Percentiles rank a stretch among this genome's conserved stretches.
Evolutionary conservation across 1,140 invertebrate genomes (phyloP).

Genomic region (Venustaconcha ellipsiformis): DNA sequence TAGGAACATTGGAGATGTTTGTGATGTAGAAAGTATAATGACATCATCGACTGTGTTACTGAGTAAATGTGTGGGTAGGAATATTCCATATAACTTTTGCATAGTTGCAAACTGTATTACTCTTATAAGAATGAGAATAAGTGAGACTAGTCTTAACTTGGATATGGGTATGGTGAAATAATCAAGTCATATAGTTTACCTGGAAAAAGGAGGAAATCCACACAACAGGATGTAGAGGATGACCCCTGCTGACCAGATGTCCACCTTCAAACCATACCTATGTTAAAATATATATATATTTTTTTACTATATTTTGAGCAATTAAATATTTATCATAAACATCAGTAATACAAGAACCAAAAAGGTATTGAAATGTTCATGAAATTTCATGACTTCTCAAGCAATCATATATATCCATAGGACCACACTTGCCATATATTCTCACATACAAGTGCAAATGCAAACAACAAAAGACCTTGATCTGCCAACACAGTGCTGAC

Average conservation of each 20-base stretch:
- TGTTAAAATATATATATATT: constrained; percentile 15
- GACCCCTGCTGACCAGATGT: constrained; percentile 97
- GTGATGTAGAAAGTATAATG: too few relatives aligned
- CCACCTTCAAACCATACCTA: constrained; percentile 81
- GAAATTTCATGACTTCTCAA: too few relatives aligned
- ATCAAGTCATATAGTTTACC: constrained; percentile 41
- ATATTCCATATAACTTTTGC: background rate
- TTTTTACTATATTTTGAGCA: background rate
- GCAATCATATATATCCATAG: too few relatives aligned
- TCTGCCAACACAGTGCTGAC: too few relatives aligned
- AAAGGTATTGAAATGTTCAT: too few relatives aligned
- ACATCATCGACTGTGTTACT: background rate
- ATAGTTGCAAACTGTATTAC: background rate
- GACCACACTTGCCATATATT: too few relatives aligned
- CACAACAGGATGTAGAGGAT: constrained; percentile 97
- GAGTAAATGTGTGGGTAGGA: background rate
- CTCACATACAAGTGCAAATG: too few relatives aligned
- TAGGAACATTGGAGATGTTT: too few relatives aligned
- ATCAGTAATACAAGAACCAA: too few relatives aligned
- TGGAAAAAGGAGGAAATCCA: constrained; percentile 88
- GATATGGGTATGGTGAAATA: too few relatives aligned
- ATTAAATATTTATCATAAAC: too few relatives aligned
- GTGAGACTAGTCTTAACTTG: background rate
- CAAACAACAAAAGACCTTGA: too few relatives aligned
- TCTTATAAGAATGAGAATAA: background rate